Percentiles rank a stretch among this genome's conserved stretches.
Conservation (phyloP, 2,113 vertebrate species). For the Scomber scombrus region DNA sequence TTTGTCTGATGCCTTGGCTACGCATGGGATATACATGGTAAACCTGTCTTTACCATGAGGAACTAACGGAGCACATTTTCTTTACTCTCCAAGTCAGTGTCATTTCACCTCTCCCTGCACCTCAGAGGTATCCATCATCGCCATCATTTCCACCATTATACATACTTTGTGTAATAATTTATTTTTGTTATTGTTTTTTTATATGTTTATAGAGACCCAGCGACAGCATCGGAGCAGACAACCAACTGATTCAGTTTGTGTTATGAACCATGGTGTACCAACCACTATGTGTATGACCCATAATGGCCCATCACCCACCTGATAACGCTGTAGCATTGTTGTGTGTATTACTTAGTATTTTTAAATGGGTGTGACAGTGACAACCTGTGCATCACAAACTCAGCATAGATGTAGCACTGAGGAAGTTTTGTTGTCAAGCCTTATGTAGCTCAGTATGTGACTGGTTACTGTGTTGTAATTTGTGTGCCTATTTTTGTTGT, state of each 20-base stretch:
- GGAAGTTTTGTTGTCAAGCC: constrained; percentile 85
- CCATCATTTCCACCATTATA: constrained; percentile 73
- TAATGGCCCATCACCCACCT: constrained; percentile 84
- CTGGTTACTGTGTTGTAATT: constrained; percentile 85
- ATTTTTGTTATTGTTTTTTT: constrained; percentile 81
- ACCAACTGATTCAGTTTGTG: constrained; percentile 88
- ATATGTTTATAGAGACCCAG: constrained; percentile 84
- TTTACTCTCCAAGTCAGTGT: constrained; percentile 61
- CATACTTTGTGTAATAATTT: constrained; percentile 81
- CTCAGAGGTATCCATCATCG: constrained; percentile 62
- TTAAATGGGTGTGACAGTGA: constrained; percentile 80
- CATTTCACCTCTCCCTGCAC: constrained; percentile 54
- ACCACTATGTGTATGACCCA: constrained; percentile 89
- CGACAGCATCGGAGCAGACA: constrained; percentile 83
- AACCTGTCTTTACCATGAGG: constrained; percentile 79
- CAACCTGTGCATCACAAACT: constrained; percentile 83
- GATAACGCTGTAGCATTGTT: constrained; percentile 80
- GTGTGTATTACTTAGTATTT: constrained; percentile 81
- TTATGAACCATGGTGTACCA: constrained; percentile 89
- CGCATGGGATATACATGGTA: constrained; percentile 83
- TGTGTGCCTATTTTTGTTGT: constrained; percentile 84
- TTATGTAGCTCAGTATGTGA: constrained; percentile 85
- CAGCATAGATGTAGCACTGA: constrained; percentile 85
- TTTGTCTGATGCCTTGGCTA: constrained; percentile 75
- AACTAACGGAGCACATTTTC: constrained; percentile 78